Evolutionary conservation across 2,888 invertebrate species (phyloP), one percentile per base, ranked within the genome.

Genomic region (Caradrina clavipalpis): DNA sequence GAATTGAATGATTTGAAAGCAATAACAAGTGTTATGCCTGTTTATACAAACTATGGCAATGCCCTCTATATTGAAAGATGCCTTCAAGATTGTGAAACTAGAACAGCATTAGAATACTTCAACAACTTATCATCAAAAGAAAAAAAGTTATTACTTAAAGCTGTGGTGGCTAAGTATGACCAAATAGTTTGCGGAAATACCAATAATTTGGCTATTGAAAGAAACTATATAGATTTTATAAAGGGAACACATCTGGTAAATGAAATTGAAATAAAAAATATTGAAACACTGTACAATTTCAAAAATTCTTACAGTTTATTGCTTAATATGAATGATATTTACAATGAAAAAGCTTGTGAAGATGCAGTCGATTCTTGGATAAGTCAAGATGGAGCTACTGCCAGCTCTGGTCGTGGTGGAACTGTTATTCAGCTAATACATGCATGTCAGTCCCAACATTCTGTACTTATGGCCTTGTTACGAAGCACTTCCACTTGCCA

Each of bases 151-250:
- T 71, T 94, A 64, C 76, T 94, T 7, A 94, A 92, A 86, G 85
- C 93, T 51, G 80, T 92, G 4, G 78, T 91, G 49, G 85, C 88
- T 26, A 95, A 96, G 88, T 95, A 92, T 86, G 96, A 96, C 81
- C 93, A 94, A 84, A 88, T 95, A 53, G 89, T 95, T 66, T 90
- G 82, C 66, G 85, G 90, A 61, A 80, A 78, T 60, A 79, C 76
- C 22, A 85, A 76, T 69, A 87, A 90, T 81, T 80, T 86, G 21
- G 78, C 76, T 21, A 80, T 92, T 57, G 95, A 96, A 89, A 90
- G 91, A 81, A 96, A 94, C 81, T 96, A 95, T 73, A 88, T 96
- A 55, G 96, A 96, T 84, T 96, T 96, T 69, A 84, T 96, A 47
- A 96, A 95, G 81, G 94, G 95, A 10, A 92, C 93, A 19, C 82